These are phyloP conservation scores for Mechanitis mazaeus DNA, from an alignment of 2,888 invertebrate species.

Conservation along the genomic window DNA sequence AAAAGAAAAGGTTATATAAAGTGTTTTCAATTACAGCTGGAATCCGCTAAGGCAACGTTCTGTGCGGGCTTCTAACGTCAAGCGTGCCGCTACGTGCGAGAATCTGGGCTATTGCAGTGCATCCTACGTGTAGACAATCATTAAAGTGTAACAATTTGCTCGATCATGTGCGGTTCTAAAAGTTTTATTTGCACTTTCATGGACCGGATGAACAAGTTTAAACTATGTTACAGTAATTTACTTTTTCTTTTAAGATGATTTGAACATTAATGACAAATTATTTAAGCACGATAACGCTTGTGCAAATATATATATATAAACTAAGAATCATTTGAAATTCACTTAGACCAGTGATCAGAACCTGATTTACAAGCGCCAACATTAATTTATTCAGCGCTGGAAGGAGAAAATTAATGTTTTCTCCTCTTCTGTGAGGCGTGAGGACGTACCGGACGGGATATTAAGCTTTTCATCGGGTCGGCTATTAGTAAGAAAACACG, in stretches of 20 bases:
- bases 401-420: slow-evolving; percentile 58
- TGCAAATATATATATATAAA: not conserved
- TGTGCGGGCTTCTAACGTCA: slow-evolving; percentile 50
- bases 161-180: slow-evolving; percentile 35
- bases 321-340: slow-evolving; percentile 3
- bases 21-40: slow-evolving; percentile 71
- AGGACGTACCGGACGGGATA: slow-evolving; percentile 48
- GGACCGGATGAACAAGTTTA: no score
- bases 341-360: slow-evolving; percentile 8
- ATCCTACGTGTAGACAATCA: slow-evolving; percentile 43
- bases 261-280: no score
- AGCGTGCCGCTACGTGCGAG: slow-evolving; percentile 45
- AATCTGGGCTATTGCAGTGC: slow-evolving; percentile 56
- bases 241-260: no score
- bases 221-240: no score
- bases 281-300: no score
- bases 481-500: slow-evolving; percentile 42
- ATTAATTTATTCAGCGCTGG: slow-evolving; percentile 51
- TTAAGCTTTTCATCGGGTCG: slow-evolving; percentile 57
- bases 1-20: slow-evolving; percentile 62
- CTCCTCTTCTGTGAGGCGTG: slow-evolving; percentile 55
- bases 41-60: slow-evolving; percentile 53
- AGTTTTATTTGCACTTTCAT: not conserved
- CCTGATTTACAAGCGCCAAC: slow-evolving; percentile 28
- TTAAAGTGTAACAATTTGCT: slow-evolving; percentile 63